Base-by-base conservation (phyloP, 2,797 vertebrate species). In the Hydrolagus colliei region DNA sequence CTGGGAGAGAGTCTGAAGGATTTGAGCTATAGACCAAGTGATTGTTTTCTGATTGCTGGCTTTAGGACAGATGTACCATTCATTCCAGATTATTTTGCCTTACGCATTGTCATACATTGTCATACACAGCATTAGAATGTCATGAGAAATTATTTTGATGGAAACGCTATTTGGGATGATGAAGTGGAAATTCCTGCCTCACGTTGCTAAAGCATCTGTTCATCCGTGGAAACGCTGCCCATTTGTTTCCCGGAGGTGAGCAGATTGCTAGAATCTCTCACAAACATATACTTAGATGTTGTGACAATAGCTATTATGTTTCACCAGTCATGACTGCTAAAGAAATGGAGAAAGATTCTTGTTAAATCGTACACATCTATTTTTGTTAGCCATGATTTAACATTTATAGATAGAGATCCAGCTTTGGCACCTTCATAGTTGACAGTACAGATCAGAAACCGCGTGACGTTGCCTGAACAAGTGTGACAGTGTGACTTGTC, bases 71-170 rank as follows among this genome's bases (percentile, higher is more conserved):
- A 76, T 6, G 7, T 76, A 32, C 61, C 52, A 77, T n/a, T 76
- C 52, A 77, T n/a, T 76, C n/a, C 20, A 16, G 52, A 77, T 59
- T 77, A 77, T 77, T 77, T 77, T 77, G 35, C 59, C 9, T 77
- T 9, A 4, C 61, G 4, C 20, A 62, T 27, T 77, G 75, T 35
- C 20, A 4, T 77, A 11, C 20, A 62, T 27, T 77, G 75, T 35
- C 16, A n/a, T 77, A 11, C 41, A 62, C 9, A n/a, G 16, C 20
- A 59, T 77, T 62, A 32, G 75, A 77, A 61, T 77, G 59, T 77
- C 20, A 52, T 76, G 74, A 76, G 5, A 59, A 77, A 52, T 76
- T 9, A 52, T 52, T 59, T 76, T 52, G 4, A 59, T 7, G 8
- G 35, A 76, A 59, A 76, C 9, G 10, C 35, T 52, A 41, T 77